Evolutionary conservation across 2,888 invertebrate species (phyloP), one percentile per base, ranked within the genome.

Genomic region (Rhodophaea formosa): DNA sequence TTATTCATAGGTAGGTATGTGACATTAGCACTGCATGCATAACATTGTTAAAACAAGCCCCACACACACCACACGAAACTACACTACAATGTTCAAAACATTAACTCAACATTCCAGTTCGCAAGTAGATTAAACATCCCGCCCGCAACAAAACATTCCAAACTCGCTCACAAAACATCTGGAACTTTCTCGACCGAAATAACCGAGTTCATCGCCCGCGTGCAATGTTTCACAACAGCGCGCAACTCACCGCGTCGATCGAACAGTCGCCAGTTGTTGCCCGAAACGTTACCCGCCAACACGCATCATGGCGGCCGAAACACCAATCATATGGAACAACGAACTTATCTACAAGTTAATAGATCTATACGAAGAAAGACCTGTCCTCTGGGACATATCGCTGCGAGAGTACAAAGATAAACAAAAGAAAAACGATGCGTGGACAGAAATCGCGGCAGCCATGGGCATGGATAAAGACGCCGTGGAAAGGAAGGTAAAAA

Each of bases 401-500:
- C 10, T 29, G 8, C 14, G 7, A 30, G 53, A 53, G 0, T 30
- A 53, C 15, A 53, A 53, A 15, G 53, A 53, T 8, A 53, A 43
- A 15, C 12, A 14, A 10, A 53, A 53, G 53, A 53, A 53, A 30
- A 12, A 30, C 8, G 53, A 29, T 1, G 53, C 53, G 2, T 53
- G 53, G 53, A 8, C 7, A 8, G 43, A 53, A 15, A 53, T 53
- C 5, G 53, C 53, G 0, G 14, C 7, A 1, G 10, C 8, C 8
- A 43, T 53, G 29, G 14, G 15, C 6, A 53, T 6, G 7, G 53
- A 53, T n/a, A 53, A 29, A 10, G 43, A 53, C 7, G n/a, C 43
- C 8, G 53, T 53, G 5, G 53, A 53, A 17, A 23, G 43, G 7
- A 53, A 53, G 10, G 29, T 53, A 10, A 53, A 53, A 43, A 53